phyloP scores from a whole-genome alignment of 2,797 vertebrate species.

The Lates japonicus region DNA sequence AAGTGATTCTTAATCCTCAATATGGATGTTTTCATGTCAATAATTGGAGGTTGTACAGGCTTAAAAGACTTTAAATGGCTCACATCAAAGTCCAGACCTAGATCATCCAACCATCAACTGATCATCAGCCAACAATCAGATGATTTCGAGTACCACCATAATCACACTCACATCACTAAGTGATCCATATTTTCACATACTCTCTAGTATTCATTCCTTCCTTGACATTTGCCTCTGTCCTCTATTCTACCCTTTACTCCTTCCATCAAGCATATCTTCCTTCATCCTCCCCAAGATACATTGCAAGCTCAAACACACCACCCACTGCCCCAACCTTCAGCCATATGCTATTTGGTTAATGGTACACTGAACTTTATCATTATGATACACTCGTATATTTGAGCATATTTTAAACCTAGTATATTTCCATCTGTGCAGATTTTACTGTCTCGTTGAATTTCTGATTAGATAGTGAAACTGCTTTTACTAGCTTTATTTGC shows the following conservation, averaged over 20 bases:
- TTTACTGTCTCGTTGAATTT: slow-evolving; percentile 4
- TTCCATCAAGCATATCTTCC: background rate
- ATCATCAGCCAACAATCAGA: slow-evolving; percentile 10
- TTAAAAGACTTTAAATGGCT: slow-evolving; percentile 15
- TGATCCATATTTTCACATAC: background rate
- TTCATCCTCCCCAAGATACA: background rate
- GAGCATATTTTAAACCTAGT: background rate
- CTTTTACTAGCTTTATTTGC: slow-evolving; percentile 13
- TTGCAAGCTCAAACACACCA: background rate
- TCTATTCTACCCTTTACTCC: background rate
- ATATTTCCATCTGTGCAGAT: background rate
- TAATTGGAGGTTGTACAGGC: background rate
- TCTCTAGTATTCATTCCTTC: background rate
- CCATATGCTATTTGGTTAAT: slow-evolving; percentile 20
- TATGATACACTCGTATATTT: background rate
- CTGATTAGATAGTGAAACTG: background rate
- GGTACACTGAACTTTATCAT: background rate
- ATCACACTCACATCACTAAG: background rate
- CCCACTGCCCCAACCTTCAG: background rate
- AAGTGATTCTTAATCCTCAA: background rate
- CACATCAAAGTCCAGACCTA: slow-evolving; percentile 26
- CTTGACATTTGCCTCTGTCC: background rate
- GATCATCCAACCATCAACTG: background rate
- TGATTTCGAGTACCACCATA: background rate
- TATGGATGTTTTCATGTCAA: background rate